Conservation (phyloP, 2,797 vertebrate genomes). For the Numenius phaeopus region DNA sequence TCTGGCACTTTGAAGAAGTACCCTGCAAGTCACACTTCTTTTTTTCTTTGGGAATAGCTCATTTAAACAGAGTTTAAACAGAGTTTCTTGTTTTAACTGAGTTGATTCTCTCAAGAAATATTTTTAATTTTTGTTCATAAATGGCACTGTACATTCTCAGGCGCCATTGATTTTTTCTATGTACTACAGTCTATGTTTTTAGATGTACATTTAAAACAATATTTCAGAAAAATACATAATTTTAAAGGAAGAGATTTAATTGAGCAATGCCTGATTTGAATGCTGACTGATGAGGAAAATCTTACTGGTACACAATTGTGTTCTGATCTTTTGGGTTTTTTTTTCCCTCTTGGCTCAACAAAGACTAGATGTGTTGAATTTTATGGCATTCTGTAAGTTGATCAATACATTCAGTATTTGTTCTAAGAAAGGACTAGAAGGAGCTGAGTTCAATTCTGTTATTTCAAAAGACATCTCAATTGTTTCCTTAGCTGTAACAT, state of each 20-base stretch:
- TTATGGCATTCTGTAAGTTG: background rate
- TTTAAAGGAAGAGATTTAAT: background rate
- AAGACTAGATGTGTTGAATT: background rate
- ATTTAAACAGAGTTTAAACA: background rate
- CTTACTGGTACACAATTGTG: background rate
- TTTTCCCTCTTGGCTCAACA: background rate
- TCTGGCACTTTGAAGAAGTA: background rate
- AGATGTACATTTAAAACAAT: background rate
- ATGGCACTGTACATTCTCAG: background rate
- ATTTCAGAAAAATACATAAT: background rate
- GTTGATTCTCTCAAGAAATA: background rate
- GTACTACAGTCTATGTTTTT: background rate
- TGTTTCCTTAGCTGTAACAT: background rate
- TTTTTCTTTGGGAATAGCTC: background rate
- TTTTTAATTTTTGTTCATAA: background rate
- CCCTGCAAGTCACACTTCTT: background rate
- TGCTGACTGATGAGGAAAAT: background rate
- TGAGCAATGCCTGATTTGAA: background rate
- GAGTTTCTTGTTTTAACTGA: background rate
- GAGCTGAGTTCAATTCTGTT: background rate
- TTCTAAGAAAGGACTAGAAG: background rate
- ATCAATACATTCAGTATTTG: background rate
- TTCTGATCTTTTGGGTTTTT: background rate
- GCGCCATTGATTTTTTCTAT: background rate
- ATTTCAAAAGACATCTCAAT: background rate